Evolutionary conservation across 1,140 invertebrate species (phyloP).

Genomic region (Cydia fagiglandana): DNA sequence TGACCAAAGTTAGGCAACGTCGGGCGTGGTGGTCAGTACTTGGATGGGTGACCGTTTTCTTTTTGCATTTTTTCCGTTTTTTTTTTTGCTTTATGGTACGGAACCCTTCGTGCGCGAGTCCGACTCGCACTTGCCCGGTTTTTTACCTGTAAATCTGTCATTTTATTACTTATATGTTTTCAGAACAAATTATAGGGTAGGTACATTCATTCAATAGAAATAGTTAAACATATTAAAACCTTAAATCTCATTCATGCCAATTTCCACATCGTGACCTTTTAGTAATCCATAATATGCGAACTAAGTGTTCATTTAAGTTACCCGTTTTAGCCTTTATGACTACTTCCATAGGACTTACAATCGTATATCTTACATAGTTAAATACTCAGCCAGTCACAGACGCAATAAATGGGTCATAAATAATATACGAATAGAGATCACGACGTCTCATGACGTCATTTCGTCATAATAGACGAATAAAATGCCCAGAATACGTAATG

Average conservation of each 20-base stretch:
- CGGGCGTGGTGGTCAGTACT: too few relatives aligned
- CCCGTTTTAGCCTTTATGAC: background rate
- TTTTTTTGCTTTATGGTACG: too few relatives aligned
- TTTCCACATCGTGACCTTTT: background rate
- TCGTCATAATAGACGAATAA: background rate
- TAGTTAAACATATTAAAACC: background rate
- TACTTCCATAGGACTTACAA: background rate
- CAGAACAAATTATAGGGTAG: too few relatives aligned
- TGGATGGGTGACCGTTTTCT: too few relatives aligned
- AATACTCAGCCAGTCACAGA: background rate
- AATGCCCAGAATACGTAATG: slow-evolving; percentile 16
- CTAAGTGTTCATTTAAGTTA: background rate
- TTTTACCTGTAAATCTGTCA: too few relatives aligned
- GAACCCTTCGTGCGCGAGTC: too few relatives aligned
- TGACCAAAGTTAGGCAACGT: too few relatives aligned
- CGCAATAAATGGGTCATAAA: slow-evolving; percentile 28
- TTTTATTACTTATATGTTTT: too few relatives aligned
- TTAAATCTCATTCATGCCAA: background rate
- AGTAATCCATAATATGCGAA: background rate
- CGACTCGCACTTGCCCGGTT: too few relatives aligned
- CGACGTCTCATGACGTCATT: slow-evolving; percentile 9
- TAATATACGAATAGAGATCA: slow-evolving; percentile 18
- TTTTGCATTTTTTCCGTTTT: too few relatives aligned
- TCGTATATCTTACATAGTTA: background rate
- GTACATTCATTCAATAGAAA: background rate